Evolutionary conservation across 2,113 vertebrate species (phyloP).

Genomic region (Vulpes ferrilata): DNA sequence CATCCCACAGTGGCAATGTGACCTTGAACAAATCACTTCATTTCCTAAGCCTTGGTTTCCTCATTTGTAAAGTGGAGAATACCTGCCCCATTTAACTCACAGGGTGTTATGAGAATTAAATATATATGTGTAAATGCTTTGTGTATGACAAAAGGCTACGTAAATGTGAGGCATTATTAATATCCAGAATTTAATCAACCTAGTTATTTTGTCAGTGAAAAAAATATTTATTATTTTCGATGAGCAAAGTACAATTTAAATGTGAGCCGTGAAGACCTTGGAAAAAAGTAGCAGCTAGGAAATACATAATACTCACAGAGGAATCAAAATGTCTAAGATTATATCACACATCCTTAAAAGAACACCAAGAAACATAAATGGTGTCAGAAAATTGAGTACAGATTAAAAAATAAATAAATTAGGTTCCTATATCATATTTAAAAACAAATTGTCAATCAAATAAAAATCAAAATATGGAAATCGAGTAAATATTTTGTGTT

Average conservation of each 20-base stretch:
- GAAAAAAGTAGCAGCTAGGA: background rate
- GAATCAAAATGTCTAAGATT: slow-evolving; percentile 26
- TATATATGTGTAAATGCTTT: slow-evolving; percentile 57
- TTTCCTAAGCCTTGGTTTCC: slow-evolving; percentile 59
- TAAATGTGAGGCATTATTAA: slow-evolving; percentile 64
- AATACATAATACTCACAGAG: slow-evolving; percentile 3
- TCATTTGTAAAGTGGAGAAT: slow-evolving; percentile 52
- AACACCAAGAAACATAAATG: background rate
- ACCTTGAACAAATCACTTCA: slow-evolving; percentile 60
- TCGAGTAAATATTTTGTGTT: background rate
- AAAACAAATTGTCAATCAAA: slow-evolving; percentile 10
- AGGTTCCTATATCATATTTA: background rate
- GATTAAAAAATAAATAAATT: background rate
- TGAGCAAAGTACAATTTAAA: background rate
- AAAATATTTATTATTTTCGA: slow-evolving; percentile 69
- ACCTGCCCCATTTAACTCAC: slow-evolving; percentile 55
- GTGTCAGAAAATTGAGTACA: background rate
- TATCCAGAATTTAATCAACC: slow-evolving; percentile 70
- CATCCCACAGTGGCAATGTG: background rate
- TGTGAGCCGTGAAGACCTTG: background rate
- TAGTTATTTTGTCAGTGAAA: slow-evolving; percentile 47
- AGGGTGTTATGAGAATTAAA: slow-evolving; percentile 54
- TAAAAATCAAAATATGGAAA: slow-evolving; percentile 14
- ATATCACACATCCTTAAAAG: background rate
- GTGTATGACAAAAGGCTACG: slow-evolving; percentile 58